Evolutionary conservation across 2,888 invertebrate genomes (phyloP).

Genomic region (Drosophila testacea): DNA sequence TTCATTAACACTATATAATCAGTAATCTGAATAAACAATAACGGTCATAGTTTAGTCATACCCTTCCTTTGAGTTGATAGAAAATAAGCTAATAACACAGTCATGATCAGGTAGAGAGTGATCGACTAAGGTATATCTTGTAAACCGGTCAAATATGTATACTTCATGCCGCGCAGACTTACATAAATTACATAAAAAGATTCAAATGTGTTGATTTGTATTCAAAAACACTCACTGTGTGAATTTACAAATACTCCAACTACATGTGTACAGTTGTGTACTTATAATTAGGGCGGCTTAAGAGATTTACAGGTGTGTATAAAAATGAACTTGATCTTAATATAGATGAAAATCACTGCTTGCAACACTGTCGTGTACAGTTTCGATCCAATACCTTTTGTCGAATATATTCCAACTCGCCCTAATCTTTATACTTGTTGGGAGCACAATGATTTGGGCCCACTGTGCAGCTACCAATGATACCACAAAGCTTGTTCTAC

Average conservation of each 20-base stretch:
- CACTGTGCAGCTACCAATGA: conserved; percentile 1
- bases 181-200: conserved; percentile 1
- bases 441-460: background rate
- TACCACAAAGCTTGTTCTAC: conserved; percentile 35
- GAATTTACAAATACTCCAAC: background rate
- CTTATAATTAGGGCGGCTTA: background rate
- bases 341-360: too few species aligned
- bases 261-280: background rate
- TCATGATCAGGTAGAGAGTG: background rate
- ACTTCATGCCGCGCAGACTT: background rate
- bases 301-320: background rate
- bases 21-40: background rate
- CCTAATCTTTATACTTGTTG: background rate
- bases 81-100: background rate
- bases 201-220: background rate
- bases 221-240: background rate
- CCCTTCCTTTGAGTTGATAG: too few species aligned
- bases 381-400: too few species aligned
- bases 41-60: background rate
- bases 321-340: background rate
- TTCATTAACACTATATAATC: conserved; percentile 42
- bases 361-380: too few species aligned
- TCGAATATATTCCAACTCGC: too few species aligned
- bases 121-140: background rate
- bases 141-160: background rate